Conservation (phyloP, 2,888 invertebrate genomes). For the Synanthedon vespiformis region DNA sequence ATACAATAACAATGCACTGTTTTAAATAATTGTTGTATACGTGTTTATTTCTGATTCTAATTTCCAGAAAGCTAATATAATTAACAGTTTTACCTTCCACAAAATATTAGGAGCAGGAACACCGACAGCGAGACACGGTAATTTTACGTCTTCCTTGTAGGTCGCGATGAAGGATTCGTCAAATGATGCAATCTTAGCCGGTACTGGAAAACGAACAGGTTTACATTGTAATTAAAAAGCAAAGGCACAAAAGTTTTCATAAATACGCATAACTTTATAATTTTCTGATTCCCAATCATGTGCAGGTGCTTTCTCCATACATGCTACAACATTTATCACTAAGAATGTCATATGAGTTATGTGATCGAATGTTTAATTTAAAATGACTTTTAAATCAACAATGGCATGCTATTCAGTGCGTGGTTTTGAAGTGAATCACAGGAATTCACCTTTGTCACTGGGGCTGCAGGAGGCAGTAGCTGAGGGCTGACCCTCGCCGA, state of each 20-base stretch:
- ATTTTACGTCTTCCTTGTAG: slow-evolving; percentile 90
- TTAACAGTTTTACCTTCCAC: slow-evolving; percentile 76
- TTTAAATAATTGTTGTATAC: too few species aligned
- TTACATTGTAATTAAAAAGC: background rate
- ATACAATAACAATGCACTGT: too few species aligned
- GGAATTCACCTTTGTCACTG: slow-evolving; percentile 75
- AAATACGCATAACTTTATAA: background rate
- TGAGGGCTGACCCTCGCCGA: slow-evolving; percentile 93
- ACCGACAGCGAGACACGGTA: slow-evolving; percentile 93
- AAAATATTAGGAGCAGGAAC: slow-evolving; percentile 89
- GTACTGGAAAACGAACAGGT: slow-evolving; percentile 69
- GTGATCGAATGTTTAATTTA: too few species aligned
- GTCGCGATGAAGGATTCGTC: slow-evolving; percentile 93
- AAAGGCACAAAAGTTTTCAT: slow-evolving; percentile 2
- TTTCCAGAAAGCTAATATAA: too few species aligned
- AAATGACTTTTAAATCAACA: too few species aligned
- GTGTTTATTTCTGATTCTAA: too few species aligned
- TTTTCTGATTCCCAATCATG: too few species aligned
- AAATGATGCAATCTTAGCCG: slow-evolving; percentile 95
- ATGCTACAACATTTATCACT: too few species aligned
- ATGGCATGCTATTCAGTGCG: too few species aligned
- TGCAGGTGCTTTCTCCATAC: too few species aligned
- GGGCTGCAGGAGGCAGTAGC: slow-evolving; percentile 88
- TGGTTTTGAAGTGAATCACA: too few species aligned
- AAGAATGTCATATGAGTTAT: too few species aligned